Conservation (phyloP, 2,888 invertebrate species). For the Balanococcus diminutus region DNA sequence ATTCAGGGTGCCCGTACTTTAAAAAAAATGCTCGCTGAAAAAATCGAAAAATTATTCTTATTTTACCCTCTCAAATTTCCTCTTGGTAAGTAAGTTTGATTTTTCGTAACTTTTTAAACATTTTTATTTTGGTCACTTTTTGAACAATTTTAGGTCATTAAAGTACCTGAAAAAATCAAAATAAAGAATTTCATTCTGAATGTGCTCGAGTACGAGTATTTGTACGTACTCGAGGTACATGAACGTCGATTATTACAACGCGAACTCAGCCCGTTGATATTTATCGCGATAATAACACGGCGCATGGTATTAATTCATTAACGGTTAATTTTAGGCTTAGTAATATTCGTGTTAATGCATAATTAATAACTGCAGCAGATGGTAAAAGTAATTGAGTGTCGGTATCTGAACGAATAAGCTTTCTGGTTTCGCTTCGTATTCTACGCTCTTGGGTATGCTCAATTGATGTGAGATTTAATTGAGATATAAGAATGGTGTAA, state of each 20-base stretch:
- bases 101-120: no score
- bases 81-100: no score
- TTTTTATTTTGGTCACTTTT: no score
- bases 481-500: neutral
- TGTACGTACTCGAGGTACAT: neutral
- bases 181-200: no score
- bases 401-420: neutral
- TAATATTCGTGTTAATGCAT: neutral
- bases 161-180: no score
- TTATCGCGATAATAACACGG: neutral
- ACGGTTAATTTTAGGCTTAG: constrained; percentile 12
- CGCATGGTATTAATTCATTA: neutral
- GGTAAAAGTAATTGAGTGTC: constrained; percentile 8
- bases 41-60: no score
- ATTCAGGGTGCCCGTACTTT: no score
- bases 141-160: no score
- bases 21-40: no score
- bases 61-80: no score
- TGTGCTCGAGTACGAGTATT: no score
- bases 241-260: neutral
- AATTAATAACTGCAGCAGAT: neutral
- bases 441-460: neutral
- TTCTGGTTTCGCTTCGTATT: neutral
- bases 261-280: neutral
- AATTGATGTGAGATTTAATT: neutral